These are phyloP conservation scores for Spodoptera exigua DNA, from an alignment of 2,888 invertebrate species.

Conservation along the genomic window DNA sequence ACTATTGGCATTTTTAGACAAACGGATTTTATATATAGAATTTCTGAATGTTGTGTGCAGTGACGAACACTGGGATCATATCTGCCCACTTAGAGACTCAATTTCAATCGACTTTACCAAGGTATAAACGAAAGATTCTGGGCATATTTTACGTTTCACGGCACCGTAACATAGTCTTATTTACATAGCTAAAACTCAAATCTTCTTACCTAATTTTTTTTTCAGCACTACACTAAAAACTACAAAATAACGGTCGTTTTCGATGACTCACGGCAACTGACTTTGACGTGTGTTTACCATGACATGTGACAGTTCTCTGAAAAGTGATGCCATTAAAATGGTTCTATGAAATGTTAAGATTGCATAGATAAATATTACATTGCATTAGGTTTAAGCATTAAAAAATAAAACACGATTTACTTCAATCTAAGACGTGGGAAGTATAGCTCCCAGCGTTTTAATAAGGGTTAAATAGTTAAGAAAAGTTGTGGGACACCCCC, in stretches of 20 bases:
- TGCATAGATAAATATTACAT: neutral
- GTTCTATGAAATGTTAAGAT: too few relatives aligned
- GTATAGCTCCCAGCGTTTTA: too few relatives aligned
- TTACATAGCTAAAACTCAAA: conserved; percentile 20
- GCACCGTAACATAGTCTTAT: conserved; percentile 15
- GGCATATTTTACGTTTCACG: conserved; percentile 17
- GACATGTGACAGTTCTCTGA: conserved; percentile 19
- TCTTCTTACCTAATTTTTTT: conserved; percentile 16
- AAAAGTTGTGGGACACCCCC: too few relatives aligned
- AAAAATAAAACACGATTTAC: too few relatives aligned
- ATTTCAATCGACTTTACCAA: conserved; percentile 18
- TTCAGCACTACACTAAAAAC: conserved; percentile 8
- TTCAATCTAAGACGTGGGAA: too few relatives aligned
- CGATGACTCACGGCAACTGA: neutral
- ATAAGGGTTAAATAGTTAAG: too few relatives aligned
- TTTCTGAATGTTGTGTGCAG: conserved; percentile 19
- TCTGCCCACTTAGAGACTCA: conserved; percentile 20
- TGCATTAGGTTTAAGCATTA: too few relatives aligned
- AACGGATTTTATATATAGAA: conserved; percentile 9
- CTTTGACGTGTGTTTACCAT: conserved; percentile 13
- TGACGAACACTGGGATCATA: conserved; percentile 19
- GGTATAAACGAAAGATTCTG: conserved; percentile 16
- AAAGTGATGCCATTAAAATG: conserved; percentile 8
- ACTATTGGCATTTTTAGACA: neutral
- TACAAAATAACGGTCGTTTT: conserved; percentile 10